Evolutionary conservation across 2,113 vertebrate species (phyloP), one percentile per base, ranked within the genome.

Genomic region (Casuarius casuarius): DNA sequence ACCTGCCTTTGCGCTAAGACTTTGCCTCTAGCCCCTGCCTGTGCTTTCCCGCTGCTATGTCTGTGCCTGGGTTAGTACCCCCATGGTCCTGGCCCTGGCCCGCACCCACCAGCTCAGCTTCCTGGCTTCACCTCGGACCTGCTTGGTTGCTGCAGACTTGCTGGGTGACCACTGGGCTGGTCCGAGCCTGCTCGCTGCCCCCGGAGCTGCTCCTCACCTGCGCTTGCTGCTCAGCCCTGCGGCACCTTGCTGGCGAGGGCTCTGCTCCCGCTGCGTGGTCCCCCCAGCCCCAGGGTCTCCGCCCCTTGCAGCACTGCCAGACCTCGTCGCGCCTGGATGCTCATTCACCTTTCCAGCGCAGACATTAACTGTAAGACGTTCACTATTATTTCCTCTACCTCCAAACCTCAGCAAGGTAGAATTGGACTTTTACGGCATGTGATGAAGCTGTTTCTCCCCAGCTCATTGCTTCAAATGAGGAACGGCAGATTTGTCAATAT

Each of bases 401-500:
- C 44, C 65, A 87, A 91, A 42, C n/a, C 21, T 58, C 61, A 2
- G 6, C 14, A 48, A 79, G 73, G 54, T n/a, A 56, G 52, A 51
- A 83, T 44, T 28, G 8, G 75, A 42, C 46, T 70, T 4, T 1
- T 77, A 65, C 42, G 11, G 59, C 28, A 33, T 1, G 3, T 61
- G 77, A 73, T 76, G 35, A 72, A 84, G 20, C 59, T 42, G 11
- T 67, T 94, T 59, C 61, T 80, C 44, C 31, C 38, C 56, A 77
- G 56, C 19, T 92, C 18, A 15, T 90, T 66, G 88, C 29, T 84
- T 77, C 56, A 52, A 81, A 26, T 23, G 33, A 73, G 26, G 72
- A 76, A 73, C 3, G 85, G 63, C 52, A 85, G 29, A 85, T 85
- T 58, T 96, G 75, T 87, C 91, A 94, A 80, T 93, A 96, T 87